These are phyloP conservation scores for Amblyjoppa fuscipennis DNA, from an alignment of 2,888 invertebrate species.

Conservation along the genomic window DNA sequence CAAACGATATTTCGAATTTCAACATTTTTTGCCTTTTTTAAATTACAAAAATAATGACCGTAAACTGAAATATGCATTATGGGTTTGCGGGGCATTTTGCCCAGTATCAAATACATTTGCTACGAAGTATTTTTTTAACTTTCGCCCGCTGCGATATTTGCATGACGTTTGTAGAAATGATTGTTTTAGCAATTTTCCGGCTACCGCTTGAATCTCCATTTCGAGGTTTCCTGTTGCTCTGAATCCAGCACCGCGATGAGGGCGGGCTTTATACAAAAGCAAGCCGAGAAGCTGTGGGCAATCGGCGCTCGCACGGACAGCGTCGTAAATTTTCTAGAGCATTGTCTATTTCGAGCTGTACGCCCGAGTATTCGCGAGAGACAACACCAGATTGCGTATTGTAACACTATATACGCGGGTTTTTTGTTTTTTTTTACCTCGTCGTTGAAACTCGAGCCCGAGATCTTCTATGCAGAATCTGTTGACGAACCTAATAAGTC, in stretches of 20 bases:
- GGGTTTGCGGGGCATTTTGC: no score
- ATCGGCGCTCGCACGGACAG: conserved; percentile 51
- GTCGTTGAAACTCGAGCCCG: background rate
- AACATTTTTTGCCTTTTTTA: no score
- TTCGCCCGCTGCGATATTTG: background rate
- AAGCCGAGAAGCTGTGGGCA: conserved; percentile 75
- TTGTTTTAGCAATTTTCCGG: background rate
- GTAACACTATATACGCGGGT: background rate
- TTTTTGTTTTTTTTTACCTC: background rate
- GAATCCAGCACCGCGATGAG: conserved; percentile 29
- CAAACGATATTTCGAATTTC: no score
- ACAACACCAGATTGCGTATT: conserved; percentile 6
- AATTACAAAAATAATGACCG: no score
- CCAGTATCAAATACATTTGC: background rate
- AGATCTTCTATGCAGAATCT: background rate
- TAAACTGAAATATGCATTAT: no score
- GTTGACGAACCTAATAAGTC: background rate
- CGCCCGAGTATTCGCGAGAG: conserved; percentile 39
- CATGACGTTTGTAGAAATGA: background rate
- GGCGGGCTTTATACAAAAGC: conserved; percentile 76
- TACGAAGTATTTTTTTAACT: background rate
- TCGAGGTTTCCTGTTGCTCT: conserved; percentile 39
- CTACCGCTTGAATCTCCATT: conserved; percentile 8
- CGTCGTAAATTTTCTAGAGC: conserved; percentile 75
- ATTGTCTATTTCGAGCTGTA: conserved; percentile 80